A percentile compares a stretch with the other conserved stretches of the same genome.
These are phyloP conservation scores for Elephas maximus DNA, from an alignment of 2,113 vertebrate genomes.

Conservation along the genomic window DNA sequence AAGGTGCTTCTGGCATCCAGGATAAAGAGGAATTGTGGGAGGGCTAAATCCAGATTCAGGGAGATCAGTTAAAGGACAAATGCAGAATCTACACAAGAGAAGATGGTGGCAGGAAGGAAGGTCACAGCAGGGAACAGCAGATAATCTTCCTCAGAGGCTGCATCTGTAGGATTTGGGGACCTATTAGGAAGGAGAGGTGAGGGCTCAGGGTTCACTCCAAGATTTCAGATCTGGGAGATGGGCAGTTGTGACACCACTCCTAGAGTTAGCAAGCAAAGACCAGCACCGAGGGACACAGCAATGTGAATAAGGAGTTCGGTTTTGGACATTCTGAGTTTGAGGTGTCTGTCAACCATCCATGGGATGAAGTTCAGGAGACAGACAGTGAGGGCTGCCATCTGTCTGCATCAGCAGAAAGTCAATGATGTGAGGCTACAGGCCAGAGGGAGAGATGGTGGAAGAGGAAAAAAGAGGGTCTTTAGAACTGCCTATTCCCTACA, in stretches of 20 bases:
- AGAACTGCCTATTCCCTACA: not conserved
- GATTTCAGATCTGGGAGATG: not conserved
- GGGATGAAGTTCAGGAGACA: not conserved
- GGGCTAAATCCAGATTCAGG: not conserved
- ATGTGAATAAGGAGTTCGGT: too few species aligned
- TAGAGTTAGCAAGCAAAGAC: not conserved
- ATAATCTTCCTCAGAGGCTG: not conserved
- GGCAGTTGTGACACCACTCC: not conserved
- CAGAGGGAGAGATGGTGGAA: not conserved
- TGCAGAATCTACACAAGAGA: not conserved
- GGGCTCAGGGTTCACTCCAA: not conserved
- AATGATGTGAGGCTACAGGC: not conserved
- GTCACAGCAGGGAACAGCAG: not conserved
- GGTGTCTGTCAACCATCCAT: not conserved
- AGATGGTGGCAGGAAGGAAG: not conserved
- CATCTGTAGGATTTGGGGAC: not conserved
- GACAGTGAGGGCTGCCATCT: not conserved
- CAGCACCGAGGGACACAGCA: not conserved
- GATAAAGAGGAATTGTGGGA: not conserved
- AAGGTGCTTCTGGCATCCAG: constrained; percentile 6
- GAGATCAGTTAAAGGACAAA: not conserved
- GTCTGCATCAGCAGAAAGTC: not conserved
- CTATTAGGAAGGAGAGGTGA: not conserved
- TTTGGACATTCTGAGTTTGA: not conserved
- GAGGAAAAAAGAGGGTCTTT: not conserved